Evolutionary conservation across 2,113 vertebrate species (phyloP).

Genomic region (Turnix velox): DNA sequence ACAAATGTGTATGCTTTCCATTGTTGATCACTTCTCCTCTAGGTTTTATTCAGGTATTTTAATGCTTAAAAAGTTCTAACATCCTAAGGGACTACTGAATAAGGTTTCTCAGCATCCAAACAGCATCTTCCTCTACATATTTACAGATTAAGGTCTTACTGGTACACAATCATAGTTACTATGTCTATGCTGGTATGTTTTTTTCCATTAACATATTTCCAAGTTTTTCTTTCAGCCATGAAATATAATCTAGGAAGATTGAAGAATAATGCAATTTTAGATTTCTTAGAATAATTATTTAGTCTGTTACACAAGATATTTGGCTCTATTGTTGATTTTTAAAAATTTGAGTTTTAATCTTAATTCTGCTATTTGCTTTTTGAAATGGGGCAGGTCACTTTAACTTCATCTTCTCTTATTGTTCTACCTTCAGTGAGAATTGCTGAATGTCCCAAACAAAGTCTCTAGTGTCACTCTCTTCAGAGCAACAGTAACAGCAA

Average conservation of each 20-base stretch:
- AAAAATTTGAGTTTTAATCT: not conserved
- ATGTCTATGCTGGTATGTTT: slow-evolving; percentile 13
- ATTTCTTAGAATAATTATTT: not conserved
- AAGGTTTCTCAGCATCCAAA: not conserved
- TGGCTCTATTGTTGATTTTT: not conserved
- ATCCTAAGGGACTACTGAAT: not conserved
- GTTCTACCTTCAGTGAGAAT: not conserved
- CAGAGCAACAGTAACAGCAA: not conserved
- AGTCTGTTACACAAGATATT: not conserved
- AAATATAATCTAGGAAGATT: slow-evolving; percentile 11
- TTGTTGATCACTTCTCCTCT: not conserved
- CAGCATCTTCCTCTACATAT: not conserved
- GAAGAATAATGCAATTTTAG: not conserved
- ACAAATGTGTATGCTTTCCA: not conserved
- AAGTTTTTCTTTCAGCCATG: slow-evolving; percentile 23
- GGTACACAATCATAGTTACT: slow-evolving; percentile 40
- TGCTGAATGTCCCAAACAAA: not conserved
- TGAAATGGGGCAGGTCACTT: not conserved
- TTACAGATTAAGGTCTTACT: slow-evolving; percentile 18
- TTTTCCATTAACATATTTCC: slow-evolving; percentile 38
- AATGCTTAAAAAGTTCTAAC: not conserved
- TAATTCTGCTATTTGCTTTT: not conserved
- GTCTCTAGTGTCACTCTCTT: not conserved
- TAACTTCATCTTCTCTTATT: not conserved
- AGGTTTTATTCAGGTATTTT: not conserved